Evolutionary conservation across 2,113 vertebrate species (phyloP).

Genomic region (Mixornis gularis): DNA sequence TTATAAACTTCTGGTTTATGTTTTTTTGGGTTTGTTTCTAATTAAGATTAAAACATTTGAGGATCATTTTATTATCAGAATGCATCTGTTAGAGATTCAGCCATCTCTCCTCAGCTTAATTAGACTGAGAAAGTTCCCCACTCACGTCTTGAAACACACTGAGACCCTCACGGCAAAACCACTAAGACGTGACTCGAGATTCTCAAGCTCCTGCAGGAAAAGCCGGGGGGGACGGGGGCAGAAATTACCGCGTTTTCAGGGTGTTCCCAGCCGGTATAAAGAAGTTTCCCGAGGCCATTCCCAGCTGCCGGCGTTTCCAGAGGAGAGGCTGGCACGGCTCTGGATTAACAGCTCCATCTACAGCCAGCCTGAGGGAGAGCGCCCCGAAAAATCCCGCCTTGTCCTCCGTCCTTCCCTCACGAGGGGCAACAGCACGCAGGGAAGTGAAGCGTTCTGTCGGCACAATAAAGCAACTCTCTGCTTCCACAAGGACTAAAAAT

Average conservation of each 20-base stretch:
- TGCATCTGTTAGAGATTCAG: not conserved
- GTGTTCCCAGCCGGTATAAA: not conserved
- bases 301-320: not conserved
- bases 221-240: not conserved
- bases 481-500: not conserved
- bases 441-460: not conserved
- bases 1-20: not conserved
- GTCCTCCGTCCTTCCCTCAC: not conserved
- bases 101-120: not conserved
- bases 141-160: not conserved
- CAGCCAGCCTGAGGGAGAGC: not conserved
- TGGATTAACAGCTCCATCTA: constrained; percentile 24
- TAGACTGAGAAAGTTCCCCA: not conserved
- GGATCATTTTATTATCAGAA: not conserved
- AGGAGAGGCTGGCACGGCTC: not conserved
- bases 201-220: not conserved
- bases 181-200: not conserved
- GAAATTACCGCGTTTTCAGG: not conserved
- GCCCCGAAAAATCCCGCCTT: not conserved
- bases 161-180: not conserved
- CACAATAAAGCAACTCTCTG: not conserved
- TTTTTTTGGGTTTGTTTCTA: not conserved
- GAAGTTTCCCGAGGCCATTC: not conserved
- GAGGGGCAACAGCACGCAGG: not conserved
- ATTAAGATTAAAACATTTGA: not conserved